Percentiles rank a stretch among this genome's conserved stretches.
phyloP scores from a whole-genome alignment of 1,140 invertebrate genomes.

The Macrotrachela quadricornifera region DNA sequence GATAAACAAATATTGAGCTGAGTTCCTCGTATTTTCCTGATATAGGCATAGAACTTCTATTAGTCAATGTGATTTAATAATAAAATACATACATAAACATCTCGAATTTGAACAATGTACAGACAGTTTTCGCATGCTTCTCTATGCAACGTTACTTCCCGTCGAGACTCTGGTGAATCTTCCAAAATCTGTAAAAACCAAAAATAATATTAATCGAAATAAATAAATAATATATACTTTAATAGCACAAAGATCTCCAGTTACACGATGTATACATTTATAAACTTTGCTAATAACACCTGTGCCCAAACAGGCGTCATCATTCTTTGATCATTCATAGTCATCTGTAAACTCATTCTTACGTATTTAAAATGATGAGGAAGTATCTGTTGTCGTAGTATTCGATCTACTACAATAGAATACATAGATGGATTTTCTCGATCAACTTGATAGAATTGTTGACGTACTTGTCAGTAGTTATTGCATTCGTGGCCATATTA shows the following conservation, averaged over 20 bases:
- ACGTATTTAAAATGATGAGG: too few relatives aligned
- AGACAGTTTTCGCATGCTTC: constrained; percentile 55
- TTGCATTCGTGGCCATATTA: too few relatives aligned
- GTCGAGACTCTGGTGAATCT: constrained; percentile 65
- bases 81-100: constrained; percentile 70
- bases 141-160: constrained; percentile 89
- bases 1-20: background rate
- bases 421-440: too few relatives aligned
- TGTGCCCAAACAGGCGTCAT: constrained; percentile 74
- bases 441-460: too few relatives aligned
- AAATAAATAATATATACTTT: constrained; percentile 41
- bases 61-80: too few relatives aligned
- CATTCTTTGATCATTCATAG: constrained; percentile 70
- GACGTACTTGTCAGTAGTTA: too few relatives aligned
- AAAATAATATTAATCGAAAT: background rate
- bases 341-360: constrained; percentile 57
- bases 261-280: constrained; percentile 40
- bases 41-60: background rate
- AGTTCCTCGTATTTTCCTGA: background rate
- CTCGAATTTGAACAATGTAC: constrained; percentile 75
- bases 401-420: too few relatives aligned
- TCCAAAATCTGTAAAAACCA: constrained; percentile 47
- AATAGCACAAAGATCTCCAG: constrained; percentile 55
- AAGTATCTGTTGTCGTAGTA: too few relatives aligned
- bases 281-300: constrained; percentile 83